These are phyloP conservation scores for Cyclopterus lumpus DNA, from an alignment of 2,797 vertebrate genomes.

Conservation along the genomic window DNA sequence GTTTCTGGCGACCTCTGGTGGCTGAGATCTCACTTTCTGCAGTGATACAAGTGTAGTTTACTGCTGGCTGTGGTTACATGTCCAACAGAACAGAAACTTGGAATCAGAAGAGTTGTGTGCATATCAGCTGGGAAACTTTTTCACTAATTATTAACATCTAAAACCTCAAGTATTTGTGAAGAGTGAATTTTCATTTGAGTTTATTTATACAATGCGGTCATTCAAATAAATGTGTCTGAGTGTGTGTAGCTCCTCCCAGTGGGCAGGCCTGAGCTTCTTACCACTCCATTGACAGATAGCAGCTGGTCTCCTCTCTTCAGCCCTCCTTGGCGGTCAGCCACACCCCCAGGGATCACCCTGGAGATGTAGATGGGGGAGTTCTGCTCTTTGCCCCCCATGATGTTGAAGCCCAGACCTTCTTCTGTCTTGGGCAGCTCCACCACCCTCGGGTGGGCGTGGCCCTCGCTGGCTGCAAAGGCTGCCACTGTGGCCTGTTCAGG, in stretches of 20 bases:
- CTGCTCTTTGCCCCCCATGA: constrained; percentile 96
- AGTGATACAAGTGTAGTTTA: not conserved
- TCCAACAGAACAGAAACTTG: not conserved
- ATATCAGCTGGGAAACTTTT: not conserved
- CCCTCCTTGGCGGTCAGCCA: constrained; percentile 92
- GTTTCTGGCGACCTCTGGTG: not conserved
- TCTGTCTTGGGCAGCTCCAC: constrained; percentile 96
- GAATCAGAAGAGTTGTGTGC: not conserved
- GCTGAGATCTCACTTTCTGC: not conserved
- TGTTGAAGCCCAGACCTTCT: constrained; percentile 93
- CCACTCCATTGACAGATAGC: constrained; percentile 94
- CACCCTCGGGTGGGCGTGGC: constrained; percentile 92
- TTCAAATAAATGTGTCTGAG: not conserved
- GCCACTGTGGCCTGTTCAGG: constrained; percentile 89
- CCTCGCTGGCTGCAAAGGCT: constrained; percentile 93
- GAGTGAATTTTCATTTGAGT: not conserved
- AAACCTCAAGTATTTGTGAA: not conserved
- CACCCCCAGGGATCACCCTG: constrained; percentile 91
- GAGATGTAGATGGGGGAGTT: constrained; percentile 96
- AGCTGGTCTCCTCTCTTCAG: constrained; percentile 94
- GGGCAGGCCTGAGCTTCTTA: constrained; percentile 50
- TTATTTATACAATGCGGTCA: not conserved
- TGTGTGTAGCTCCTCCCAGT: not conserved
- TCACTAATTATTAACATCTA: not conserved
- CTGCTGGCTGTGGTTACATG: not conserved